Base-by-base conservation (phyloP, 1,140 invertebrate genomes). In the Zaprionus ghesquierei region DNA sequence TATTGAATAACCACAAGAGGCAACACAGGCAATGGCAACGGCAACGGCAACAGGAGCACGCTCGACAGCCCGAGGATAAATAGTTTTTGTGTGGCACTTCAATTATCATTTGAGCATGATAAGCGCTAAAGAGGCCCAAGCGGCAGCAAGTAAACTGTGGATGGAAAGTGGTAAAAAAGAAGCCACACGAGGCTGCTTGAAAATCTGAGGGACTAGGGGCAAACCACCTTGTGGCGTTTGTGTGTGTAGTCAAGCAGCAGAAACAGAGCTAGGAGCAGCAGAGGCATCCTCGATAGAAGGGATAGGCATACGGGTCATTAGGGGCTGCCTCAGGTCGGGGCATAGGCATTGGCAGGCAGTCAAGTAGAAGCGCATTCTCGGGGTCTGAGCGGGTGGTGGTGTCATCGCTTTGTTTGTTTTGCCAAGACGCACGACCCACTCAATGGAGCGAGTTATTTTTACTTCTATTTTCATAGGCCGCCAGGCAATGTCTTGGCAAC, bases 71-170 rank as follows among this genome's bases (percentile, higher is more conserved):
- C 73, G 73, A 78, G 84, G 84, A 89, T 89, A 89, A 89, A 89
- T 89, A 89, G 84, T 89, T 89, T 89, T 76, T 85, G 50, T 85
- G 76, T 75, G 77, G 81, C 81, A 82, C 85, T 89, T 89, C 86
- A 89, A 89, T 89, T 90, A 89, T 79, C 85, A 89, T 89, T 85
- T 89, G 85, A 90, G 85, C 85, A 89, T 89, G 85, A 89, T 89
- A 81, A 89, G 85, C 85, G 77, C 77, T 89, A 76, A 84, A 82
- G 85, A 89, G 84, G 77, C 84, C 72, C 73, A 77, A 64, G 68
- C 69, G 66, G 63, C 69, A 69, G 63, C 73, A 76, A 77, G 69
- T 68, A 79, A 69, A 86, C 75, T 59, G 69, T 44, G 60, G 44
- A 73, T 81, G 59, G 61, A 86, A 75, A 82, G 79, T 79, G 66